Evolutionary conservation across 2,113 vertebrate genomes (phyloP).

Genomic region (Percopsis transmontana): DNA sequence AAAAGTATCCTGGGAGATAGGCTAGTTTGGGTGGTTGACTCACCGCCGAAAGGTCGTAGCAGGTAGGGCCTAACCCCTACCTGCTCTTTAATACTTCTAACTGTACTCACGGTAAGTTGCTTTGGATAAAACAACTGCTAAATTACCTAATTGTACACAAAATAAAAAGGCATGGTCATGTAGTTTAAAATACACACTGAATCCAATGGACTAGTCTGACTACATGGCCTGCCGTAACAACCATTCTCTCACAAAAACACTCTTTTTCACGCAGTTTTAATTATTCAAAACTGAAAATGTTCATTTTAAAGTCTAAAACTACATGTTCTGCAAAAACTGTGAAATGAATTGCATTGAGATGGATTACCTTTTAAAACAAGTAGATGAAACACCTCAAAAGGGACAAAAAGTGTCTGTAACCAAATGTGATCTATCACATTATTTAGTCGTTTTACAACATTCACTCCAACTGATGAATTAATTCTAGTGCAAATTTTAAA

Average conservation of each 20-base stretch:
- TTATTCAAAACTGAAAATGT: neutral
- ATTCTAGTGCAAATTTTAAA: neutral
- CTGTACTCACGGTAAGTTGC: no score
- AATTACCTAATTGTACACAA: neutral
- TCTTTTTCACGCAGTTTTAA: neutral
- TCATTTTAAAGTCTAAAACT: neutral
- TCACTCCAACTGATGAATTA: neutral
- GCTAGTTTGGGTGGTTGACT: no score
- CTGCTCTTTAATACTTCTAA: no score
- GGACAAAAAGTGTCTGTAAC: neutral
- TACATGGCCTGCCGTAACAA: conserved; percentile 17
- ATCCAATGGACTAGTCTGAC: conserved; percentile 11
- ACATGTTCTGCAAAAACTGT: neutral
- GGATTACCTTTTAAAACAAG: neutral
- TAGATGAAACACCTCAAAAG: neutral
- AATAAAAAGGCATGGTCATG: conserved; percentile 32
- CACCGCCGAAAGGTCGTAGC: no score
- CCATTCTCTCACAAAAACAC: neutral
- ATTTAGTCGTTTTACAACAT: neutral
- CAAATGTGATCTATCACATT: neutral
- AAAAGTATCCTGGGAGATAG: no score
- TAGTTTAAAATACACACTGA: conserved; percentile 17
- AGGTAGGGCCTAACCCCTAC: no score
- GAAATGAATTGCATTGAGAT: neutral
- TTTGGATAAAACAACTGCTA: no score